Base-by-base conservation (phyloP, 2,888 invertebrate species). In the Holacanthella duospinosa region DNA sequence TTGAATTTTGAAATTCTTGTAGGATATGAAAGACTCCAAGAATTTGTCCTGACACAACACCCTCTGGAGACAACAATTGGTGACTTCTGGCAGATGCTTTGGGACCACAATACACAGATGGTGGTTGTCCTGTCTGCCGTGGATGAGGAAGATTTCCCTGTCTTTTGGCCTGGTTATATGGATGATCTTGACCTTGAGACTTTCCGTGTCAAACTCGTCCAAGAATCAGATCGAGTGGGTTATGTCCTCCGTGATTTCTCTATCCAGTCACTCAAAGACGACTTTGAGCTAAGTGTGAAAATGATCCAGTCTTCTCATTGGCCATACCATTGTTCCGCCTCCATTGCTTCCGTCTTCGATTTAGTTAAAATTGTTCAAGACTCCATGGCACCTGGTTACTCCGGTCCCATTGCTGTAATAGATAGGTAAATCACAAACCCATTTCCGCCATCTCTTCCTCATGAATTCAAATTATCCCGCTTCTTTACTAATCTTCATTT, bases 1-100 rank as follows among this genome's bases (percentile, higher is more conserved):
- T n/a, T n/a, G n/a, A n/a, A n/a, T n/a, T n/a, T n/a, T n/a, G n/a
- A n/a, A n/a, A n/a, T n/a, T n/a, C n/a, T n/a, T n/a, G n/a, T n/a
- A 79, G 92, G 95, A 36, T 88, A 91, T 75, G 85, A 89, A 69
- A 85, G 88, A 61, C 83, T 90, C 6, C 84, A 92, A 64, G 95
- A 96, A 80, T 97, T 90, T 77, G 92, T 95, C 63, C 85, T 96
- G 68, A 94, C 94, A 6, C 96, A 96, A 77, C 94, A 94, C 78
- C 96, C 96, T 6, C 80, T 86, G 76, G 82, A 85, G 64, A 81
- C 82, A 68, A 89, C 89, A 55, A 81, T 86, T 55, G 83, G 85
- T 75, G 87, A 92, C 78, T 88, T 96, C 77, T 93, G 95, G 95
- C 87, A 93, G 75, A 89, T 95, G 87, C 86, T 94, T 75, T 96